Evolutionary conservation across 1,140 invertebrate species (phyloP), one percentile per base, ranked within the genome.

Genomic region (Hydropsyche tenuis): DNA sequence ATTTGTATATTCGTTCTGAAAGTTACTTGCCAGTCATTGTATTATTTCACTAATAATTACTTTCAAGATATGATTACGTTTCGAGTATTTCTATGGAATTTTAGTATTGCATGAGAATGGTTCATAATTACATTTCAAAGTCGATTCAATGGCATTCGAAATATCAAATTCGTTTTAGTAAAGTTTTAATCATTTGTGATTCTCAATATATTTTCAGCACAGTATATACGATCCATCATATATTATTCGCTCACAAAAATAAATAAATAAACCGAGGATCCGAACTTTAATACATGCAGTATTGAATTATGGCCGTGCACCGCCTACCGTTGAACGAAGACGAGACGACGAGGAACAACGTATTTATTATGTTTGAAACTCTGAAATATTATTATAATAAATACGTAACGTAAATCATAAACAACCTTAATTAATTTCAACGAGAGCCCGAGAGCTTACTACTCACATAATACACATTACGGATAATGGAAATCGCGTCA

Each of bases 351-450:
- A 63, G 27, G 27, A 63, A 63, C 16, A 63, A 63, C 60, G 16
- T 63, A 63, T 30, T 63, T 37, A 63, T 63, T 63, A 63, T 63
- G 60, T 22, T 63, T 63, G 12, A 22, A 63, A 16, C 27, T n/a
- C 16, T 18, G 20, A 48, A 18, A 18, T 53, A 53, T 53, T 53
- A 53, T 18, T 20, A 53, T 20, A 53, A 18, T 18, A 53, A 18
- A 53, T 16, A 53, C 48, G 48, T 20, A 53, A 18, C 56, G 56
- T 60, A 60, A 25, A 60, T 60, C 56, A 60, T 20, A 60, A 60
- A 23, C 56, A 23, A 60, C 23, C 23, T 60, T 25, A 60, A 60
- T 60, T 60, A 60, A 60, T 60, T 60, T 25, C 23, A 60, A 60
- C 56, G 56, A 20, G 3, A 9, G 9, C 16, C 9, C 45, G 14